Conservation (phyloP, 92 coral and sea anemone genomes). For the Actinernus sp. region DNA sequence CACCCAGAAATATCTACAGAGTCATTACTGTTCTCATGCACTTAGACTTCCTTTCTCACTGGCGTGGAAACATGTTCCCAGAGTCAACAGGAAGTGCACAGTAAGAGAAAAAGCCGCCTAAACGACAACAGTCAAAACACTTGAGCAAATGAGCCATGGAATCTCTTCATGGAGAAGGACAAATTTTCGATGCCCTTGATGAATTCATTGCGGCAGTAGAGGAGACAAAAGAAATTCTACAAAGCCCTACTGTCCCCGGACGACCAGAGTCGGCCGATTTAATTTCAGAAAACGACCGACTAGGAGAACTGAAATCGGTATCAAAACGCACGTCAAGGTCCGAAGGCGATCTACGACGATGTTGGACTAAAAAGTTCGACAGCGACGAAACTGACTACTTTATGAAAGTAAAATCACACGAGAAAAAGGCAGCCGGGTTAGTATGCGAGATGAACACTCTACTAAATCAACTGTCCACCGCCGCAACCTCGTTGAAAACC, state of each 20-base stretch:
- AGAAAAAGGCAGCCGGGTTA: slow-evolving; percentile 78
- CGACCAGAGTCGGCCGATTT: slow-evolving; percentile 56
- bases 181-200: slow-evolving; percentile 82
- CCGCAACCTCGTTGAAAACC: slow-evolving; percentile 79
- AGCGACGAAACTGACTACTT: slow-evolving; percentile 72
- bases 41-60: too few species aligned
- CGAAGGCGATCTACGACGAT: slow-evolving; percentile 61
- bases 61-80: not conserved
- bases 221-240: slow-evolving; percentile 83
- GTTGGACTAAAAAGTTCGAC: slow-evolving; percentile 25
- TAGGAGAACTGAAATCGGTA: slow-evolving; percentile 24
- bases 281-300: slow-evolving; percentile 24
- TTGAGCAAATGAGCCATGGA: slow-evolving; percentile 13
- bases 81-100: not conserved
- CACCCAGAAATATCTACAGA: not conserved
- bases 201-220: slow-evolving; percentile 89
- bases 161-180: slow-evolving; percentile 34
- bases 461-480: slow-evolving; percentile 79
- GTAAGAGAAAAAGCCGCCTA: not conserved
- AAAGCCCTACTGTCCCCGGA: slow-evolving; percentile 85
- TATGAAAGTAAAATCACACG: slow-evolving; percentile 56
- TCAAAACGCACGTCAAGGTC: slow-evolving; percentile 40
- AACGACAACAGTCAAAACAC: not conserved
- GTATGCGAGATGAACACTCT: slow-evolving; percentile 88
- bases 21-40: not conserved